Evolutionary conservation across 2,113 vertebrate genomes (phyloP).

Genomic region (Eurypyga helias): DNA sequence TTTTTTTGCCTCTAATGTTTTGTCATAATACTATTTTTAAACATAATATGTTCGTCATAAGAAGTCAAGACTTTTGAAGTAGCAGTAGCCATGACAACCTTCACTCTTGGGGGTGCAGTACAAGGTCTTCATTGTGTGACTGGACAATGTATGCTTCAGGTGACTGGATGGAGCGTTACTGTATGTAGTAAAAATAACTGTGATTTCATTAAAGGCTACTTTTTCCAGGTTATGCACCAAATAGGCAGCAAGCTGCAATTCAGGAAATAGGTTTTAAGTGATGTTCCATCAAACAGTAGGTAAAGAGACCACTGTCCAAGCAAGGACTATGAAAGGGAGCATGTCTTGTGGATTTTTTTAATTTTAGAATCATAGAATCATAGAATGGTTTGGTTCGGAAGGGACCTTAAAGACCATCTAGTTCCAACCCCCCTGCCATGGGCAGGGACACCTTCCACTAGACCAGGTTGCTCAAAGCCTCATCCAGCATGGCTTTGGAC

Average conservation of each 20-base stretch:
- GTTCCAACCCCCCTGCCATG: too few species aligned
- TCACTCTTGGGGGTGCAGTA: not conserved
- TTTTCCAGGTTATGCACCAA: not conserved
- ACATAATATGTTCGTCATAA: not conserved
- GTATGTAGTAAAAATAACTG: not conserved
- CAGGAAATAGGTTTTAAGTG: not conserved
- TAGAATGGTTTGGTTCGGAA: too few species aligned
- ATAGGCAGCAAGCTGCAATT: not conserved
- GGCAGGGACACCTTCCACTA: too few species aligned
- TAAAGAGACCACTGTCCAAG: not conserved
- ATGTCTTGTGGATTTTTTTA: not conserved
- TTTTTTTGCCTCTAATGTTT: not conserved
- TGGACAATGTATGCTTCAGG: not conserved
- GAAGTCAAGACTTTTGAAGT: not conserved
- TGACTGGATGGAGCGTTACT: not conserved
- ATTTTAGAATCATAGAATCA: too few species aligned
- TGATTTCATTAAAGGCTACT: not conserved
- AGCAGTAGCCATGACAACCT: conserved; percentile 16
- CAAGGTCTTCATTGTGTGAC: not conserved
- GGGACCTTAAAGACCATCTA: too few species aligned
- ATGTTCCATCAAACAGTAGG: not conserved
- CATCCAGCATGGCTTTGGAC: too few species aligned
- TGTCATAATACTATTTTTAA: conserved; percentile 31
- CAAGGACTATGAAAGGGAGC: not conserved
- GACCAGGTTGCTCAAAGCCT: too few species aligned